Base-by-base conservation (phyloP, 2,888 invertebrate genomes). In the Drosophila maculinotata region DNA sequence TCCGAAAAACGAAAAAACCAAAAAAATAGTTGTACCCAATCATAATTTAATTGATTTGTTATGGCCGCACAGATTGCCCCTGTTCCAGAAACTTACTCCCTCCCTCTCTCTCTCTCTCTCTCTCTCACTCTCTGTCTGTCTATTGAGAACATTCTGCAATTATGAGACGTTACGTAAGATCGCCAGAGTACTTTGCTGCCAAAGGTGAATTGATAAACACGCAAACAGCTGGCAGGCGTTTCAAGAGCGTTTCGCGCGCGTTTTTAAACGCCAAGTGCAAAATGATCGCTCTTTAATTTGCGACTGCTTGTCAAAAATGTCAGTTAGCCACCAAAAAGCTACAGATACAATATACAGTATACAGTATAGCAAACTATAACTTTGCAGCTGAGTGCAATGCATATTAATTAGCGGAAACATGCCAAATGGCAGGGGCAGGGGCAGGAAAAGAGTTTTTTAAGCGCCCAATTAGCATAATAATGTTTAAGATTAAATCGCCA, bases 391-490 rank as follows among this genome's bases (percentile, higher is more conserved):
- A 49, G 23, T 45, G 65, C 62, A 65, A 49, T 63, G 73, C 73
- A 84, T 67, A 72, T 73, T 79, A 87, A 87, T 83, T 83, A 85
- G 77, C 83, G 47, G 49, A 72, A 57, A 51, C 63, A 51, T 62
- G 65, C 41, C 41, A 57, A 54, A 69, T 17, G 26, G 35, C 49
- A 35, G 10, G 5, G 23, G 33, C 8, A 51, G 30, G 23, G 51
- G 39, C 17, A 38, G 23, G 36, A 20, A 33, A 33, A 12, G n/a
- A 20, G 9, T 48, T 52, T 36, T 17, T 9, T 10, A 35, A 38
- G 51, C 45, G 17, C 26, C 39, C 76, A 83, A 70, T 86, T 80
- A 86, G 66, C 86, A 77, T 63, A 52, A 65, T 52, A 62, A 64
- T 59, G 68, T 63, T 41, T 39, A 62, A 65, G 52, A 68, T 52